Evolutionary conservation across 2,888 invertebrate species (phyloP).

Genomic region (Rhyacophila evoluta): DNA sequence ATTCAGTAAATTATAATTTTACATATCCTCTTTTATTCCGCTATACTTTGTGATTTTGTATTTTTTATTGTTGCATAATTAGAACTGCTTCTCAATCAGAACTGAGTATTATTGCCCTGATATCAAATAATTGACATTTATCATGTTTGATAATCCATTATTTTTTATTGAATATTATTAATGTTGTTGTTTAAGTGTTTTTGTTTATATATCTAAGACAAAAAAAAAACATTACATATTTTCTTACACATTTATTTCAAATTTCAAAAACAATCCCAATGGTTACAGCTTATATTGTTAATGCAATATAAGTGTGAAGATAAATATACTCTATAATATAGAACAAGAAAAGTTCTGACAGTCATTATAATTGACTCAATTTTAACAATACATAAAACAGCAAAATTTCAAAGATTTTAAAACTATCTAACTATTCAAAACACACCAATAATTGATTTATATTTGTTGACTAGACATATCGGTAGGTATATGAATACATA

Average conservation of each 20-base stretch:
- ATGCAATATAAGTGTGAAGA: slow-evolving; percentile 12
- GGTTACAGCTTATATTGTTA: background rate
- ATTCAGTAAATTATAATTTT: too few relatives aligned
- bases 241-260: slow-evolving; percentile 12
- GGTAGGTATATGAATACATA: background rate
- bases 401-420: background rate
- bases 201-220: too few relatives aligned
- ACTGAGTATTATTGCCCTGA: too few relatives aligned
- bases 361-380: slow-evolving; percentile 9
- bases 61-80: too few relatives aligned
- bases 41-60: too few relatives aligned
- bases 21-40: too few relatives aligned
- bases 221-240: background rate
- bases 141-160: too few relatives aligned
- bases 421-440: slow-evolving; percentile 8
- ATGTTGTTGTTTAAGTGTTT: too few relatives aligned
- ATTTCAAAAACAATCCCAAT: background rate
- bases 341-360: slow-evolving; percentile 1
- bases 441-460: background rate
- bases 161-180: too few relatives aligned
- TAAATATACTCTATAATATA: background rate
- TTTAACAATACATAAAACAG: slow-evolving; percentile 4
- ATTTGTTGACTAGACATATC: slow-evolving; percentile 6
- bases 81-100: too few relatives aligned
- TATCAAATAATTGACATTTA: too few relatives aligned